Percentiles rank a stretch among this genome's conserved stretches.
Evolutionary conservation across 2,888 invertebrate genomes (phyloP).

Genomic region (Ceratothoa steindachneri): DNA sequence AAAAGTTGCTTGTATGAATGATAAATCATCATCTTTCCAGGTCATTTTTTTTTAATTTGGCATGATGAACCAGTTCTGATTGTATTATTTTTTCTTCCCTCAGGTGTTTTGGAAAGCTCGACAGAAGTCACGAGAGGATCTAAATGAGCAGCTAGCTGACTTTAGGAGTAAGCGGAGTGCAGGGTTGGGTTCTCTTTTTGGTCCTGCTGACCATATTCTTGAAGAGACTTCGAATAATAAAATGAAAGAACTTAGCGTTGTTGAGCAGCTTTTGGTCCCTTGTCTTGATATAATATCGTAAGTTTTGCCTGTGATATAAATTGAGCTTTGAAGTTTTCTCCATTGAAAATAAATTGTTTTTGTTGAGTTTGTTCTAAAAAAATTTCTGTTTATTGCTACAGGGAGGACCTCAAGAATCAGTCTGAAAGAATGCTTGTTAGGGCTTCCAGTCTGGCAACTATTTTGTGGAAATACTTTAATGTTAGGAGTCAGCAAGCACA

Average conservation of each 20-base stretch:
- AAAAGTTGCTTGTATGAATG: no score
- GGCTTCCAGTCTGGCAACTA: slow-evolving; percentile 73
- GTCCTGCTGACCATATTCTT: slow-evolving; percentile 74
- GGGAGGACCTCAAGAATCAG: slow-evolving; percentile 64
- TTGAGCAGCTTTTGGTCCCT: slow-evolving; percentile 68
- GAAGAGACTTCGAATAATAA: slow-evolving; percentile 76
- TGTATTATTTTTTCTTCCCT: no score
- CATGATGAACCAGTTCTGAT: no score
- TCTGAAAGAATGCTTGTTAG: slow-evolving; percentile 65
- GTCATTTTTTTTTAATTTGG: no score
- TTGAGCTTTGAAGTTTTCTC: neutral
- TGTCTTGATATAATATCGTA: slow-evolving; percentile 60
- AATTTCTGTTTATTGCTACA: no score
- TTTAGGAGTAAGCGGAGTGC: slow-evolving; percentile 84
- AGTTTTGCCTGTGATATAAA: slow-evolving; percentile 21
- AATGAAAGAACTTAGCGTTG: slow-evolving; percentile 68
- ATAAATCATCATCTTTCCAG: no score
- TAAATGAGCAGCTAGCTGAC: slow-evolving; percentile 73
- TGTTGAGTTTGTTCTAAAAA: no score
- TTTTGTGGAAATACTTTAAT: slow-evolving; percentile 71
- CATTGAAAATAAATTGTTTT: no score
- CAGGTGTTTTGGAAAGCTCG: slow-evolving; percentile 80
- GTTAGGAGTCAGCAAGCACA: slow-evolving; percentile 62
- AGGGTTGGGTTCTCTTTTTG: slow-evolving; percentile 83
- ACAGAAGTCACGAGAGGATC: slow-evolving; percentile 73